phyloP scores from a whole-genome alignment of 2,797 vertebrate genomes.

The Sebastes steindachneri region DNA sequence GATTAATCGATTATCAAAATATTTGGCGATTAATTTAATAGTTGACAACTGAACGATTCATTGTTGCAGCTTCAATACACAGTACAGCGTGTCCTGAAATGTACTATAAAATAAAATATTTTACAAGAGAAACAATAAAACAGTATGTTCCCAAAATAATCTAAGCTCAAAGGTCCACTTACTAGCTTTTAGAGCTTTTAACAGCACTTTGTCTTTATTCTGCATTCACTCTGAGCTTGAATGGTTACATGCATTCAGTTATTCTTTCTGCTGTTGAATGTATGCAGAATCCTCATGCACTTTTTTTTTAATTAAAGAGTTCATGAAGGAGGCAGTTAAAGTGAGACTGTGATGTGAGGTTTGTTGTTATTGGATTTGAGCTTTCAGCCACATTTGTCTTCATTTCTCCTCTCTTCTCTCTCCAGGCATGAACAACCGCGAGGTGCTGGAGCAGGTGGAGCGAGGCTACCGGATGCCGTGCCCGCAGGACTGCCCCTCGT shows the following conservation, averaged over 20 bases:
- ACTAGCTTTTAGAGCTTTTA: background rate
- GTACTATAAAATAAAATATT: background rate
- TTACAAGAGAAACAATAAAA: background rate
- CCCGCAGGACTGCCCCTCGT: slow-evolving; percentile 97
- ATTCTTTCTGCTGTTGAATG: background rate
- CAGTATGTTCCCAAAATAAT: background rate
- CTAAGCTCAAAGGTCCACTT: background rate
- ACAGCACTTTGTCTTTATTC: background rate
- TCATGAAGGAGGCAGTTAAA: background rate
- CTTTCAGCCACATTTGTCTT: background rate
- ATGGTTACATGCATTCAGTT: background rate
- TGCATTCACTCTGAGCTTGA: background rate
- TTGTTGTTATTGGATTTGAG: background rate
- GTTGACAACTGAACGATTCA: too few species aligned
- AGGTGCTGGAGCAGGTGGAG: slow-evolving; percentile 99
- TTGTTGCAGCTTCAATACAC: background rate
- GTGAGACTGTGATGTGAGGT: background rate
- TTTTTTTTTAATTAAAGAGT: too few species aligned
- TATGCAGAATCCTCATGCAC: too few species aligned
- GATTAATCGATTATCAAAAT: too few species aligned
- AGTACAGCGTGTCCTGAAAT: background rate
- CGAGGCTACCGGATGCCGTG: slow-evolving; percentile 98
- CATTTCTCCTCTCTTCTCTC: background rate
- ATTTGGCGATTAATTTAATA: too few species aligned
- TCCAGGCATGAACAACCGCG: slow-evolving; percentile 98